Conservation (phyloP, 2,888 invertebrate genomes). For the Melanargia galathea region DNA sequence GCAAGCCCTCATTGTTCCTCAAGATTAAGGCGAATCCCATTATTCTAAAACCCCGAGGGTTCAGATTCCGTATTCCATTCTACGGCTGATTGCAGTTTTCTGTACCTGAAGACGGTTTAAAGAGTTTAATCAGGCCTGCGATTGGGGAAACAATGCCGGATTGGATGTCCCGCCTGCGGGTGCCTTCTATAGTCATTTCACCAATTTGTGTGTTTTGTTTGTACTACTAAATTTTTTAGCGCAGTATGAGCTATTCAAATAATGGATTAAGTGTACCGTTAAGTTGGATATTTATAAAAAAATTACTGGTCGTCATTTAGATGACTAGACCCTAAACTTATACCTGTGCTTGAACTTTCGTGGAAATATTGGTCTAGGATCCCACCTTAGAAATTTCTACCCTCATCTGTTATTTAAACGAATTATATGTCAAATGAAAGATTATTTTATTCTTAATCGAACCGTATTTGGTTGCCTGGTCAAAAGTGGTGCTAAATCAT, state of each 20-base stretch:
- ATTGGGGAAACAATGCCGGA: conserved; percentile 73
- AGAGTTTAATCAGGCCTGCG: conserved; percentile 72
- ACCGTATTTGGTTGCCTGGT: too few relatives aligned
- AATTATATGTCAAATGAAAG: too few relatives aligned
- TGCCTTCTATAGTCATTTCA: conserved; percentile 31
- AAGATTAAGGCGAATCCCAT: conserved; percentile 74
- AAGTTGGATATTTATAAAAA: neutral
- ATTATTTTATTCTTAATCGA: too few relatives aligned
- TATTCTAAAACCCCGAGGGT: conserved; percentile 62
- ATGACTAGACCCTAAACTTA: too few relatives aligned
- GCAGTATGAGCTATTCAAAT: neutral
- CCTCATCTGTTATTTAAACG: too few relatives aligned
- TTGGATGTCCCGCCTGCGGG: conserved; percentile 42
- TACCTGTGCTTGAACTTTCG: too few relatives aligned
- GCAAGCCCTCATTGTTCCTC: conserved; percentile 74
- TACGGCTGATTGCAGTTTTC: conserved; percentile 65
- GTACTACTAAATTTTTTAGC: neutral
- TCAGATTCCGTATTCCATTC: conserved; percentile 60
- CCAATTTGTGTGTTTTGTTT: neutral
- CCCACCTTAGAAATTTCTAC: too few relatives aligned
- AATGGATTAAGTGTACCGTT: neutral
- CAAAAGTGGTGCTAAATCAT: too few relatives aligned
- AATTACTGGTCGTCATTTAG: too few relatives aligned
- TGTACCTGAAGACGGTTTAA: conserved; percentile 48
- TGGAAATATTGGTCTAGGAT: too few relatives aligned